Evolutionary conservation across 2,113 vertebrate genomes (phyloP).

Genomic region (Mirounga angustirostris): DNA sequence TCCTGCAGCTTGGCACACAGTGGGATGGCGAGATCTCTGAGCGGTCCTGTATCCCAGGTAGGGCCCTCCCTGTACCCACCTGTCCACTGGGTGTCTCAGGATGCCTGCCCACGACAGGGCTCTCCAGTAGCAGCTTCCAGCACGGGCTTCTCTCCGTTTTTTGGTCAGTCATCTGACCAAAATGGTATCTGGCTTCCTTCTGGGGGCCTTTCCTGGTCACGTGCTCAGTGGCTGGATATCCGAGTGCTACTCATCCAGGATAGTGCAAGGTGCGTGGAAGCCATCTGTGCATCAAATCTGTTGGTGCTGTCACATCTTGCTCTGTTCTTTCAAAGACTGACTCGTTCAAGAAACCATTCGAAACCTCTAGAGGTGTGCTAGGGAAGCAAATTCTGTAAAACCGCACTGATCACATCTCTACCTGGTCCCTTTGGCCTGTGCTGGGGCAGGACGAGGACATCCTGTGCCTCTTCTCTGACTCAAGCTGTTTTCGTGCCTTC

Average conservation of each 20-base stretch:
- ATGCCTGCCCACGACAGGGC: accelerated
- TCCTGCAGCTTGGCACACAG: accelerated
- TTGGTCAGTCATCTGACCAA: background rate
- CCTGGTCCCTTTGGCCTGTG: background rate
- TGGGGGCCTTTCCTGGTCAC: background rate
- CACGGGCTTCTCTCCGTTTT: background rate
- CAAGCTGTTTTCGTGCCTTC: background rate
- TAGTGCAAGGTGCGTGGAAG: too few relatives aligned
- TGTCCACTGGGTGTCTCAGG: background rate
- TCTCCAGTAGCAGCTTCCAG: background rate
- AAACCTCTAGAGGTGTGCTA: background rate
- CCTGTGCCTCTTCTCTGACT: background rate
- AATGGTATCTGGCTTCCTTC: background rate
- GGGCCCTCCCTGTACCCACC: accelerated
- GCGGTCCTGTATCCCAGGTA: too few relatives aligned
- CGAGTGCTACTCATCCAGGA: background rate
- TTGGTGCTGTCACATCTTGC: background rate
- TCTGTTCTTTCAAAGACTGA: background rate
- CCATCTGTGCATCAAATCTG: background rate
- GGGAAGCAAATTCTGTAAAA: background rate
- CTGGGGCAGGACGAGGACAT: background rate
- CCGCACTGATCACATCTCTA: background rate
- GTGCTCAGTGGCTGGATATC: background rate
- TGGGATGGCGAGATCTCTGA: background rate
- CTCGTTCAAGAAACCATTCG: background rate